Conservation (phyloP, 1,140 invertebrate genomes). For the Drosophila obscura region DNA sequence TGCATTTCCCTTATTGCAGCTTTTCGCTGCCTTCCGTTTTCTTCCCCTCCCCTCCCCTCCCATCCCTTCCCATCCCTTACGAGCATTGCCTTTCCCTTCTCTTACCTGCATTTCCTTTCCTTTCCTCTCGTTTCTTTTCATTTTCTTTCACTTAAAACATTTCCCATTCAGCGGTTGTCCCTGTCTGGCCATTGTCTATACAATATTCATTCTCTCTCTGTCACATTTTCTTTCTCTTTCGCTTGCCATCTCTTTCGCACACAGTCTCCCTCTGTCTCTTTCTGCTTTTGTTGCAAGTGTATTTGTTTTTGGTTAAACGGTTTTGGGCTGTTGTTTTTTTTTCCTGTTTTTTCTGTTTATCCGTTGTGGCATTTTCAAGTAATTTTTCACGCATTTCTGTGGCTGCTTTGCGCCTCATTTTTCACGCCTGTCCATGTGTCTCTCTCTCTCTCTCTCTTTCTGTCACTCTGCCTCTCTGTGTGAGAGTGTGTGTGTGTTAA, state of each 20-base stretch:
- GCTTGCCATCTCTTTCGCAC: slow-evolving; percentile 15
- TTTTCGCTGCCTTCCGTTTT: no score
- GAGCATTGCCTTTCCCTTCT: neutral
- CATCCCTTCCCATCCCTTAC: no score
- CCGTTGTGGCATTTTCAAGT: slow-evolving; percentile 72
- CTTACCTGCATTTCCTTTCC: slow-evolving; percentile 22
- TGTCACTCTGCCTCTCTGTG: neutral
- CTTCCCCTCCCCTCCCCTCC: no score
- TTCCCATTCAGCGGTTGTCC: slow-evolving; percentile 28
- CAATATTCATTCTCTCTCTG: neutral
- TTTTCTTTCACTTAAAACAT: slow-evolving; percentile 61
- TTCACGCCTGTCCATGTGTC: slow-evolving; percentile 51
- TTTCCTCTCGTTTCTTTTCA: slow-evolving; percentile 15
- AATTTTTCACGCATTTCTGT: slow-evolving; percentile 81
- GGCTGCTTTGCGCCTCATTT: slow-evolving; percentile 79
- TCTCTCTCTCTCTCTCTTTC: slow-evolving; percentile 5
- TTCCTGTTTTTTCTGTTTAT: slow-evolving; percentile 58
- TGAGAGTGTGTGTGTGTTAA: slow-evolving; percentile 52
- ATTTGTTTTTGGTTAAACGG: slow-evolving; percentile 27
- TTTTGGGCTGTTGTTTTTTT: slow-evolving; percentile 24
- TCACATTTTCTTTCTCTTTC: slow-evolving; percentile 5
- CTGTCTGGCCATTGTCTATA: no score
- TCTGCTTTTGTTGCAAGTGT: neutral
- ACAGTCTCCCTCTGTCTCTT: neutral
- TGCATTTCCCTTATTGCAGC: no score